These are phyloP conservation scores for Apaloderma vittatum DNA, from an alignment of 2,113 vertebrate species.

Conservation along the genomic window DNA sequence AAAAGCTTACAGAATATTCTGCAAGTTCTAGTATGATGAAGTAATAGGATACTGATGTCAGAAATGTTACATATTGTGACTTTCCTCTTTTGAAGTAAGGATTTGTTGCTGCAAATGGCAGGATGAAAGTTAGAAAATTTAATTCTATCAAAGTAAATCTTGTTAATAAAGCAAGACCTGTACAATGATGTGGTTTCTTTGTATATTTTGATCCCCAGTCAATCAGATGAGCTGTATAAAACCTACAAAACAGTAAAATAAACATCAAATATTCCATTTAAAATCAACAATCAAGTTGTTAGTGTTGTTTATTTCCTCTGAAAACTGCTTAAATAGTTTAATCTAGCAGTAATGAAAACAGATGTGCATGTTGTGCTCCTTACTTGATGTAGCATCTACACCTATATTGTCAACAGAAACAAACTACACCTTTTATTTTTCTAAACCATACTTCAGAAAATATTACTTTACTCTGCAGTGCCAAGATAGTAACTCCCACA, in stretches of 20 bases:
- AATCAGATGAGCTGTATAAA: neutral
- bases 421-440: neutral
- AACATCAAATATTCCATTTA: neutral
- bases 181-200: neutral
- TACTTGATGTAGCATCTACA: neutral
- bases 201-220: neutral
- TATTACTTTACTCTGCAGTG: neutral
- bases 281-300: neutral
- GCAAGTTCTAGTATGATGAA: neutral
- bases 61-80: neutral
- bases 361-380: neutral
- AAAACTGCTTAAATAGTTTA: neutral
- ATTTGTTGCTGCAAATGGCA: neutral
- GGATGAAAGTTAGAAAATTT: neutral
- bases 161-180: neutral
- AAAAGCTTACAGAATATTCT: neutral
- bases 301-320: slow-evolving; percentile 1
- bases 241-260: neutral
- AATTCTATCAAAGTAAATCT: neutral
- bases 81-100: neutral
- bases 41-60: neutral
- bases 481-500: neutral
- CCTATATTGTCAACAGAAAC: neutral
- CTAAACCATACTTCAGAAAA: neutral
- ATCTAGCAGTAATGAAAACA: neutral